These are phyloP conservation scores for Leucophora obtusa DNA, from an alignment of 2,888 invertebrate species.

Conservation along the genomic window DNA sequence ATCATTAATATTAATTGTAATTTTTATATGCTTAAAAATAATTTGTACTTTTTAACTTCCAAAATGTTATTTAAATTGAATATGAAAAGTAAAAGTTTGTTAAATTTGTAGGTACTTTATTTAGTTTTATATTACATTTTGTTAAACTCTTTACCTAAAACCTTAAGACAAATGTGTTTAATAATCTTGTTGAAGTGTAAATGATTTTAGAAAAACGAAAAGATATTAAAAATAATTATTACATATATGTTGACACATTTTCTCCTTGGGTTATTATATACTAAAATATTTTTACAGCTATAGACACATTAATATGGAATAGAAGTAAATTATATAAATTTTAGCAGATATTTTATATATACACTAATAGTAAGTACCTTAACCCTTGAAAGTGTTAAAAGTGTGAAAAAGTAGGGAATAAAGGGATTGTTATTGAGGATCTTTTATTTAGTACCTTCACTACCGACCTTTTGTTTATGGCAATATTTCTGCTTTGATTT, in stretches of 20 bases:
- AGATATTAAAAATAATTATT: conserved; percentile 49
- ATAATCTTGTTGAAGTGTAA: conserved; percentile 56
- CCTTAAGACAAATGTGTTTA: conserved; percentile 36
- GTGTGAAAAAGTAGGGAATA: too few species aligned
- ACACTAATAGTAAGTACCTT: too few species aligned
- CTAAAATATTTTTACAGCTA: too few species aligned
- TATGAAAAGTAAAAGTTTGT: neutral
- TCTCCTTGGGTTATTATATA: conserved; percentile 30
- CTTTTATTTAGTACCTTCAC: too few species aligned
- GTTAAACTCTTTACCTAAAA: neutral
- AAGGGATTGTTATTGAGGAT: too few species aligned
- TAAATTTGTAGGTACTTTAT: neutral
- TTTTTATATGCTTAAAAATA: neutral
- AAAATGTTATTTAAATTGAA: neutral
- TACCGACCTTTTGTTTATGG: too few species aligned
- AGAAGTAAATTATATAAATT: too few species aligned
- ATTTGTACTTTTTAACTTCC: neutral
- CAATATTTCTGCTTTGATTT: too few species aligned
- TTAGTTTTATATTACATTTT: neutral
- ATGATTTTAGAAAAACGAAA: conserved; percentile 28
- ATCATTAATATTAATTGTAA: neutral
- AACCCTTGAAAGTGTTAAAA: too few species aligned
- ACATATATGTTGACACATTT: conserved; percentile 44
- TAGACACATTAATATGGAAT: too few species aligned
- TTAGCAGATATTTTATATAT: too few species aligned